These are phyloP conservation scores for Lordiphosa andalusiaca DNA, from an alignment of 2,888 invertebrate genomes.

Conservation along the genomic window DNA sequence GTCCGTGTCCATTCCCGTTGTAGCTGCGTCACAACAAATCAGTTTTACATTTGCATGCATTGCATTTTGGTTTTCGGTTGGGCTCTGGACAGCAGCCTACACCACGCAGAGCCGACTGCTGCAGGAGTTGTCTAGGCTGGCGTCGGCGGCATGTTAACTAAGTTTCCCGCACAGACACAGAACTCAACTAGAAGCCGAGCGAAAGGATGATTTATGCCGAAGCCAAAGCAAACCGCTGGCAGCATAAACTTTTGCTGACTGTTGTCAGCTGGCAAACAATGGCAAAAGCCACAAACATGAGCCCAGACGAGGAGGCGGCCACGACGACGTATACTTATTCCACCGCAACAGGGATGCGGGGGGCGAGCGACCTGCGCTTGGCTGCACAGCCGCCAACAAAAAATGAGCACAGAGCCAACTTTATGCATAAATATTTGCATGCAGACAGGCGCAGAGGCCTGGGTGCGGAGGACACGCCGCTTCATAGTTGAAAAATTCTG, in stretches of 20 bases:
- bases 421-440: constrained; percentile 73
- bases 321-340: constrained; percentile 20
- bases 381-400: constrained; percentile 49
- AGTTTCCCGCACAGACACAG: constrained; percentile 38
- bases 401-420: constrained; percentile 71
- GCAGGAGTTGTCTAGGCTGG: constrained; percentile 49
- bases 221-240: constrained; percentile 44
- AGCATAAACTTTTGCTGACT: constrained; percentile 70
- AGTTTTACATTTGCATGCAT: constrained; percentile 71
- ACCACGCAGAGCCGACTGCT: constrained; percentile 3
- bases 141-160: constrained; percentile 57
- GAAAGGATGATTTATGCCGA: constrained; percentile 61
- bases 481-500: constrained; percentile 46
- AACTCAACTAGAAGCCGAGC: constrained; percentile 18
- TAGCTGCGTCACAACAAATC: constrained; percentile 63
- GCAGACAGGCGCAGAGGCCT: constrained; percentile 30
- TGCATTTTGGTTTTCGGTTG: constrained; percentile 43
- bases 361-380: constrained; percentile 31
- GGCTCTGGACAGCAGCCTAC: constrained; percentile 8
- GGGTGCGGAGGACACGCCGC: constrained; percentile 24
- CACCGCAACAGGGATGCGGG: constrained; percentile 9
- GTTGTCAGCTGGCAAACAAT: constrained; percentile 73
- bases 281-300: constrained; percentile 66
- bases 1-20: constrained; percentile 24
- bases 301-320: constrained; percentile 51